Base-by-base conservation (phyloP, 2,888 invertebrate genomes). In the Sesia apiformis region DNA sequence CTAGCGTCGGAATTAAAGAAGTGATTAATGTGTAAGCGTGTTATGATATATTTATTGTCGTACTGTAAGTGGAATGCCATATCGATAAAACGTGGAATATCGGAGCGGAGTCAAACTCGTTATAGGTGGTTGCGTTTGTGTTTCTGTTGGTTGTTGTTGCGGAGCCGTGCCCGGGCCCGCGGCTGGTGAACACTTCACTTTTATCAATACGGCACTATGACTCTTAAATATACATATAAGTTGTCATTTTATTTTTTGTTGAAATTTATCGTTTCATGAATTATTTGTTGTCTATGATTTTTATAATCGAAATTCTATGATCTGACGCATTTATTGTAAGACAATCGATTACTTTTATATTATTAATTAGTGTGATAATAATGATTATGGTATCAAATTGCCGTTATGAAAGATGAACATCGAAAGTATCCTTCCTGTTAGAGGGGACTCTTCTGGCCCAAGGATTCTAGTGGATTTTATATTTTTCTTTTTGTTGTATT, bases 341-440 rank as follows among this genome's bases (percentile, higher is more conserved):
- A 89, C 87, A 88, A 89, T 83, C 81, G 82, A 85, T 89, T 89
- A 87, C 81, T 88, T 89, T 88, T 88, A 84, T 87, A 84, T 89
- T 88, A 84, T 85, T 89, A 87, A 85, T 88, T 88, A 88, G 89
- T 89, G 89, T 89, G 89, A 89, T 89, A 88, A 85, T 83, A 79
- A 81, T 82, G 76, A 82, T 80, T 78, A 87, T 85, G 87, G 87
- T 86, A 88, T 87, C 74, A 84, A 86, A 88, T 84, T 84, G 87
- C 88, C 89, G 85, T 84, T 85, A 81, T 85, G 79, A 85, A 86
- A 84, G 82, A 83, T 78, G 77, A 88, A 90, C 90, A 90, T 90
- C 90, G 90, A 90, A 90, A 90, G 89, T 90, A 89, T 90, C 90
- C 90, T 90, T 90, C 90, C 90, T 87, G 83, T 86, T 86, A 88